Evolutionary conservation across 2,113 vertebrate species (phyloP), one percentile per base, ranked within the genome.

Genomic region (Taxidea taxus): DNA sequence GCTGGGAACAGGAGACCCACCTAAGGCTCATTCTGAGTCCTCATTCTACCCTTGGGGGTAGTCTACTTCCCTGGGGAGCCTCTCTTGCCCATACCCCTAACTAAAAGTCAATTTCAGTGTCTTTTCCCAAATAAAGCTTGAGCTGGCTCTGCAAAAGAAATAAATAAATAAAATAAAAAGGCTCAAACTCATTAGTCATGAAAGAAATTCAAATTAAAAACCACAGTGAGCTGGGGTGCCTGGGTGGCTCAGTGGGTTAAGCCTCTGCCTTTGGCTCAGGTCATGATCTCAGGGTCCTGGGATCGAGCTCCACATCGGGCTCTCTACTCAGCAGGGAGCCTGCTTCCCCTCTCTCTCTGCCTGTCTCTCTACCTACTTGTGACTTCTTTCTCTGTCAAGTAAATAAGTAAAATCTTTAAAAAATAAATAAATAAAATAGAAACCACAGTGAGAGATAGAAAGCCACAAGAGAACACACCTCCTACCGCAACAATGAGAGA

Each of bases 171-270:
- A 70, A 42, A 42, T 42, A 42, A 39, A 75, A 75, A 29, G 49
- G 34, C 56, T 49, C 44, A 49, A 90, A 93, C n/a, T 70, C 87
- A 72, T 80, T 54, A 49, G 16, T 37, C 80, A 72, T 21, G 42
- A 82, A 44, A 85, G 10, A 95, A 93, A 90, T 20, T 92, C 80
- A 92, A 47, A 72, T 56, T 78, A 85, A 84, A 87, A 97, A 54
- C 51, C 51, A 54, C 51, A 18, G 51, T 54, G 16, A 54, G 51
- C n/a, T n/a, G n/a, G 10, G 51, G 42, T 6, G 6, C 42, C 42
- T 42, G 42, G 42, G 6, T 42, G 42, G 42, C 42, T 42, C 42
- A 42, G 42, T 42, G 42, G 42, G 42, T 42, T 42, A 42, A 42
- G n/a, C n/a, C n/a, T n/a, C n/a, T n/a, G n/a, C n/a, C n/a, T n/a